Conservation (phyloP, 2,113 vertebrate species). For the Varanus komodoensis region DNA sequence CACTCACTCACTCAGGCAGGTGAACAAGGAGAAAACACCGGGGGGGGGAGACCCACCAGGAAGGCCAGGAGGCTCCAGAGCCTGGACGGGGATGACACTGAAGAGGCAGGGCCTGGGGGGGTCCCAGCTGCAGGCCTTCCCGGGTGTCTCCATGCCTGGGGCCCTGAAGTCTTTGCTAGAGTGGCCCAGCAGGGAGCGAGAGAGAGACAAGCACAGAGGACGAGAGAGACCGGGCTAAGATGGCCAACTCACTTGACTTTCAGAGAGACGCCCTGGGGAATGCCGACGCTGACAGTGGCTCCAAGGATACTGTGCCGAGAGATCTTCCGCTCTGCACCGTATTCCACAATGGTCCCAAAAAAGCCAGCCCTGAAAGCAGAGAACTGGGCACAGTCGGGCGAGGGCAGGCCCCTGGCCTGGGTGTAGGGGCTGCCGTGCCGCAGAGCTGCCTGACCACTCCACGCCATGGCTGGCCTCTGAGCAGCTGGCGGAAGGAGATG, state of each 20-base stretch:
- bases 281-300: slow-evolving; percentile 92
- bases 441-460: background rate
- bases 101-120: background rate
- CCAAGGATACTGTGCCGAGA: slow-evolving; percentile 95
- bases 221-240: background rate
- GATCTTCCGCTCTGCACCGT: slow-evolving; percentile 96
- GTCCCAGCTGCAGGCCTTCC: background rate
- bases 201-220: no score
- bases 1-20: no score
- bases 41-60: background rate
- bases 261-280: slow-evolving; percentile 95
- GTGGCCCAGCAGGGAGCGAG: background rate
- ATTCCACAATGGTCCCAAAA: slow-evolving; percentile 96
- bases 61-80: background rate
- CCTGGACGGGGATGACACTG: accelerated
- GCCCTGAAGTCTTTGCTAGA: background rate
- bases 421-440: background rate
- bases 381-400: slow-evolving; percentile 28
- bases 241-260: slow-evolving; percentile 93
- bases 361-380: slow-evolving; percentile 87
- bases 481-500: background rate
- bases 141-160: accelerated
- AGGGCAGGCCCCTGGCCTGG: background rate
- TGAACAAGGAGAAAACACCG: no score
- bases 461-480: no score